Percentiles rank a stretch among this genome's conserved stretches.
These are phyloP conservation scores for Diaperis boleti DNA, from an alignment of 2,888 invertebrate species.

Conservation along the genomic window DNA sequence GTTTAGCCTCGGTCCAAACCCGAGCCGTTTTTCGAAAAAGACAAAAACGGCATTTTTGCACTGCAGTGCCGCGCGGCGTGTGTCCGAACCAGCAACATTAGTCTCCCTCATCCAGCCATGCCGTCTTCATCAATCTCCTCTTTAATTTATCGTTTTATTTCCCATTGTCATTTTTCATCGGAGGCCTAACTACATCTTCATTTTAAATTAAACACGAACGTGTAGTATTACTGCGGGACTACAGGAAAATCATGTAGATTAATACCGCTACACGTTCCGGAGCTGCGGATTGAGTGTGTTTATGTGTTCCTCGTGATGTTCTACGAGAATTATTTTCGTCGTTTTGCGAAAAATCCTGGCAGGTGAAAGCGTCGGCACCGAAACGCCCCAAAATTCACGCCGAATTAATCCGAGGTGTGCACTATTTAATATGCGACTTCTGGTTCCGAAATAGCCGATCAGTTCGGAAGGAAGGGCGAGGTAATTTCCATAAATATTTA, in stretches of 20 bases:
- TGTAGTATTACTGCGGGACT: constrained; percentile 50
- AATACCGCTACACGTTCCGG: constrained; percentile 44
- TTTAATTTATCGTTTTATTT: constrained; percentile 64
- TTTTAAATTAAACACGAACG: constrained; percentile 54
- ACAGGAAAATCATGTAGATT: constrained; percentile 52
- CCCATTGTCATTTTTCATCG: constrained; percentile 56
- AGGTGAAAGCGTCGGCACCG: constrained; percentile 11
- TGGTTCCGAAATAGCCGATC: too few species aligned
- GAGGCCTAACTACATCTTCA: constrained; percentile 49
- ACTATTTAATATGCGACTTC: constrained; percentile 35
- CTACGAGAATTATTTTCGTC: constrained; percentile 50
- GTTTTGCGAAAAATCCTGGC: constrained; percentile 40
- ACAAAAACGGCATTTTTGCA: too few species aligned
- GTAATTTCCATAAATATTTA: constrained; percentile 41
- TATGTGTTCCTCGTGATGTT: constrained; percentile 50
- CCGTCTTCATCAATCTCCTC: constrained; percentile 62
- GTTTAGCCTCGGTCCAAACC: too few species aligned
- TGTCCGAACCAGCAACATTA: constrained; percentile 50
- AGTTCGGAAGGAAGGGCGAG: not conserved
- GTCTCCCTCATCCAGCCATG: constrained; percentile 57
- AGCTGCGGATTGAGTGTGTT: constrained; percentile 54
- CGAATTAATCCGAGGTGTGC: constrained; percentile 41
- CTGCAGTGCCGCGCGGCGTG: constrained; percentile 29
- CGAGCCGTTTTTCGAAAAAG: too few species aligned
- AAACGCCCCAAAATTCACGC: constrained; percentile 25